Evolutionary conservation across 2,113 vertebrate species (phyloP).

Genomic region (Phalacrocorax carbo): DNA sequence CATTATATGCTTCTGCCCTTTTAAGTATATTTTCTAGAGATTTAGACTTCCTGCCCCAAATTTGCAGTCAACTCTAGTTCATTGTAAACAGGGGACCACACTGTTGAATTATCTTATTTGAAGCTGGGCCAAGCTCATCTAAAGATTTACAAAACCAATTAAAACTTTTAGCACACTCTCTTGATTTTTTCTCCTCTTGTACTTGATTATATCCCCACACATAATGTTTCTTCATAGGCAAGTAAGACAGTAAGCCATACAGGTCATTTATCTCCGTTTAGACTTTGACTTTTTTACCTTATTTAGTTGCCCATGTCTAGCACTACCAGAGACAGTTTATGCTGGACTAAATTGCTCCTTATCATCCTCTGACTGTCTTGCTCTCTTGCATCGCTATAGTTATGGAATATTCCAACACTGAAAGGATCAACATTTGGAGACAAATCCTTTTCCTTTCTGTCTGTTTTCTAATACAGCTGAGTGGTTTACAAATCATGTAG

Average conservation of each 20-base stretch:
- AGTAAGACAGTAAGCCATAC: not conserved
- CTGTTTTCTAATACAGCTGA: not conserved
- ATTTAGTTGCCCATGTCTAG: not conserved
- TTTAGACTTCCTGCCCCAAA: not conserved
- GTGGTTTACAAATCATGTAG: accelerated
- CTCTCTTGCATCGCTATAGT: not conserved
- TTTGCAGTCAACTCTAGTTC: not conserved
- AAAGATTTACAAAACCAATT: constrained; percentile 27
- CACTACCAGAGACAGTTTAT: not conserved
- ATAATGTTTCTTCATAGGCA: not conserved
- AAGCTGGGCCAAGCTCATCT: not conserved
- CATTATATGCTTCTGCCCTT: not conserved
- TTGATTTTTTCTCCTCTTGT: not conserved
- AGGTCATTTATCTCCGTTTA: not conserved
- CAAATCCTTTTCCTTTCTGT: not conserved
- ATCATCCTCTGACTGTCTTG: not conserved
- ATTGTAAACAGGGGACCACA: not conserved
- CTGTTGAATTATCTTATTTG: not conserved
- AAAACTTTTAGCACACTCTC: not conserved
- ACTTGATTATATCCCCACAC: not conserved
- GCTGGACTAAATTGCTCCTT: not conserved
- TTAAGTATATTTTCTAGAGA: not conserved
- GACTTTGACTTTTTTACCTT: not conserved
- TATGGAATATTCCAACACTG: not conserved
- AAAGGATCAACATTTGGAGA: not conserved